Conservation (phyloP, 1,140 invertebrate genomes). For the Oedothorax gibbosus region DNA sequence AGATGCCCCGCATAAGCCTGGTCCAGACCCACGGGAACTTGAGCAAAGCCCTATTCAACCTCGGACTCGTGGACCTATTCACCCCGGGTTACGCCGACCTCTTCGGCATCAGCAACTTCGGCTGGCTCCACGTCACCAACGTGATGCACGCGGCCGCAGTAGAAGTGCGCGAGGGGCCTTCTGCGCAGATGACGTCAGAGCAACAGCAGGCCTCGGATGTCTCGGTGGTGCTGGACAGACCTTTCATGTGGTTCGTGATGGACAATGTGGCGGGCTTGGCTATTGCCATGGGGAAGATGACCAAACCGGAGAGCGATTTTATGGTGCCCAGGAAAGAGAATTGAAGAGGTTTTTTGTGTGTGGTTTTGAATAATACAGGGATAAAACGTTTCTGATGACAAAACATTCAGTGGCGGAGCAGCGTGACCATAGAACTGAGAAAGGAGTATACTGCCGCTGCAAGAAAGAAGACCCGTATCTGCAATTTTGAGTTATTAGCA, state of each 20-base stretch:
- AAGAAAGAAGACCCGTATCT: no score
- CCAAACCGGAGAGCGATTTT: constrained; percentile 20
- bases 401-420: no score
- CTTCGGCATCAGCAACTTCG: constrained; percentile 62
- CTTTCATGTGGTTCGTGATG: constrained; percentile 64
- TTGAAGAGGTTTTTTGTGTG: not conserved
- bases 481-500: no score
- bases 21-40: constrained; percentile 58
- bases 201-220: not conserved
- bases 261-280: constrained; percentile 64
- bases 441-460: no score
- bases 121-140: constrained; percentile 64
- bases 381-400: no score
- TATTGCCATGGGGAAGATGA: constrained; percentile 64
- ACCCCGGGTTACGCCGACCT: constrained; percentile 63
- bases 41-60: constrained; percentile 53
- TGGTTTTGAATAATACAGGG: not conserved
- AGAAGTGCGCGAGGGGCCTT: constrained; percentile 51
- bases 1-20: constrained; percentile 63
- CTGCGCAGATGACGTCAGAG: not conserved
- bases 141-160: constrained; percentile 63
- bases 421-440: no score
- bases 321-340: not conserved
- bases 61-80: constrained; percentile 63
- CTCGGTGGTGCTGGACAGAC: constrained; percentile 61